phyloP scores from a whole-genome alignment of 2,888 invertebrate species.

The Rambutsinella grinnellia region DNA sequence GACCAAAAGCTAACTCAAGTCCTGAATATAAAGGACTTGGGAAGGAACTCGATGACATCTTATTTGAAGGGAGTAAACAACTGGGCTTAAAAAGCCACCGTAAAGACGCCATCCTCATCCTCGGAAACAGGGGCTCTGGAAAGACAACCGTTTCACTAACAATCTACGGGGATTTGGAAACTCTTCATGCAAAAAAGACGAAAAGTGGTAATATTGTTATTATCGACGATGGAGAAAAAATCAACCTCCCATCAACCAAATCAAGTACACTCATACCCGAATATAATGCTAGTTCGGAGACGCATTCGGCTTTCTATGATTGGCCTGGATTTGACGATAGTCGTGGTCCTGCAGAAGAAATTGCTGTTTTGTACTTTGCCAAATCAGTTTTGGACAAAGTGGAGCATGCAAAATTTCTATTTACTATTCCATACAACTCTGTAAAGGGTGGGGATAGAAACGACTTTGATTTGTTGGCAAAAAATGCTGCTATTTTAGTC shows the following conservation, averaged over 20 bases:
- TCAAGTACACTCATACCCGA: constrained; percentile 1
- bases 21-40: no score
- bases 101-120: not conserved
- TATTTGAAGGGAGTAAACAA: no score
- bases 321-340: constrained; percentile 6
- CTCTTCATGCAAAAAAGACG: no score
- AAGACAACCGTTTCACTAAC: not conserved
- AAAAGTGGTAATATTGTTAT: not conserved
- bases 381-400: not conserved
- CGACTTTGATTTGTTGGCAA: not conserved
- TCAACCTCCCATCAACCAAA: not conserved
- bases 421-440: not conserved
- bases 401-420: not conserved
- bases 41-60: no score
- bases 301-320: not conserved
- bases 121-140: constrained; percentile 7
- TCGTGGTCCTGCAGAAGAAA: not conserved
- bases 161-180: not conserved
- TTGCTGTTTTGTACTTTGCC: not conserved
- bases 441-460: not conserved
- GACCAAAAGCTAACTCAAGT: no score
- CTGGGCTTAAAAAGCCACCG: not conserved
- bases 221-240: not conserved
- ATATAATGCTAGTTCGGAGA: not conserved
- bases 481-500: not conserved